Evolutionary conservation across 2,888 invertebrate genomes (phyloP).

Genomic region (Acrobasis suavella): DNA sequence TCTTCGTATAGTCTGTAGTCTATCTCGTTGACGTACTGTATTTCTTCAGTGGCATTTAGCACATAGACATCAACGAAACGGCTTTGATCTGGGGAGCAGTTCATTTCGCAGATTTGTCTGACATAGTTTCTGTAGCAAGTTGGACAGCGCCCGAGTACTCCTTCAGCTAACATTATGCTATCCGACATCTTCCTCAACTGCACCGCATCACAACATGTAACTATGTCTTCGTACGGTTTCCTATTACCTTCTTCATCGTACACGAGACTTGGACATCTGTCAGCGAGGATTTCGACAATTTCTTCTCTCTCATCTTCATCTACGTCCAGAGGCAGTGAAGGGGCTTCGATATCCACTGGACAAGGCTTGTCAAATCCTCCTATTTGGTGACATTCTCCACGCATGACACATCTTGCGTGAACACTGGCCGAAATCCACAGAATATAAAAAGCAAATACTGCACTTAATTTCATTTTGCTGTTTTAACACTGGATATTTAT

Average conservation of each 20-base stretch:
- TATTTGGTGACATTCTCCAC: conserved; percentile 52
- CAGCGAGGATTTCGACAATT: conserved; percentile 61
- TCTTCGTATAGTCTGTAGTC: conserved; percentile 79
- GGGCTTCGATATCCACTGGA: conserved; percentile 44
- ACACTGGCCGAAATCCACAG: conserved; percentile 49
- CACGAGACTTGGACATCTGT: conserved; percentile 84
- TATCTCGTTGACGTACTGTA: conserved; percentile 70
- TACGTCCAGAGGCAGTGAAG: conserved; percentile 50
- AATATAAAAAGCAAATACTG: conserved; percentile 36
- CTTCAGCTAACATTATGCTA: conserved; percentile 84
- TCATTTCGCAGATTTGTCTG: conserved; percentile 89
- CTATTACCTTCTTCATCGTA: conserved; percentile 62
- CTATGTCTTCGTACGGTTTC: conserved; percentile 57
- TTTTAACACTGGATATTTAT: neutral
- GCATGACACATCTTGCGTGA: conserved; percentile 56
- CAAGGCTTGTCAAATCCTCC: conserved; percentile 54
- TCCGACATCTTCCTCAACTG: conserved; percentile 80
- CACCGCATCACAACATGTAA: conserved; percentile 83
- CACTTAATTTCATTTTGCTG: conserved; percentile 45
- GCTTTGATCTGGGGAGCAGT: conserved; percentile 89
- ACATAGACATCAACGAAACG: conserved; percentile 55
- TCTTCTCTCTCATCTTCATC: conserved; percentile 55
- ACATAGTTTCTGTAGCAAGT: conserved; percentile 90
- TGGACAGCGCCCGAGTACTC: conserved; percentile 90
- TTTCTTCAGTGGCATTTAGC: conserved; percentile 38